Evolutionary conservation across 2,797 vertebrate genomes (phyloP), one percentile per base, ranked within the genome.

Genomic region (Arrhamphus sclerolepis): DNA sequence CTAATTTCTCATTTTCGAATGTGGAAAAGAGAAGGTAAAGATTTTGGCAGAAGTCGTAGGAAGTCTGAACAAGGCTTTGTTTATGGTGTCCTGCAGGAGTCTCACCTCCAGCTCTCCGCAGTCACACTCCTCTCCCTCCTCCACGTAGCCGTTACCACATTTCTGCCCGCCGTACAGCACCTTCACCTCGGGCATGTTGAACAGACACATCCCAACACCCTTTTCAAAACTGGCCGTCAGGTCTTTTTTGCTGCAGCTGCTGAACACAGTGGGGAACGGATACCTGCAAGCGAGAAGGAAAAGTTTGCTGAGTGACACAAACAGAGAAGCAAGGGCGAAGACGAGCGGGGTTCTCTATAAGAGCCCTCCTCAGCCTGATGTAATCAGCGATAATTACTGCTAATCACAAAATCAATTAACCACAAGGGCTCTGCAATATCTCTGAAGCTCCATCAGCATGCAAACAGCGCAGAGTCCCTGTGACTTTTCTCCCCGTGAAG

Each of bases 91-190:
- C n/a, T 42, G 56, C 89, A 92, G 77, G 92, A 92, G 83, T 0
- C 72, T 80, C 87, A 99, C 97, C 89, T 99, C 97, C 0, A 89
- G 91, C 66, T 98, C 97, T 18, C 97, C 97, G 0, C 97, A 99
- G 93, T 99, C 97, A 1, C 97, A 99, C 82, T 98, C 94, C 82
- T 99, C 97, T 42, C 95, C 96, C 31, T 97, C 96, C 79, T 99
- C 97, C 68, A 99, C 95, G 0, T 96, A 98, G 72, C 96, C 95
- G 17, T 99, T 98, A 54, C 97, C 97, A 61, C 97, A 99, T 81
- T 96, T 97, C 77, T 93, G 96, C n/a, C 96, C 96, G 5, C 97
- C 96, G 2, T 98, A 96, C 44, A 97, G 93, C 82, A 95, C 95
- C 78, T 94, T 96, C 66, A 94, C 91, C 77, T 99, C 96, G 0